Base-by-base conservation (phyloP, 2,888 invertebrate species). In the Drosophila testacea region DNA sequence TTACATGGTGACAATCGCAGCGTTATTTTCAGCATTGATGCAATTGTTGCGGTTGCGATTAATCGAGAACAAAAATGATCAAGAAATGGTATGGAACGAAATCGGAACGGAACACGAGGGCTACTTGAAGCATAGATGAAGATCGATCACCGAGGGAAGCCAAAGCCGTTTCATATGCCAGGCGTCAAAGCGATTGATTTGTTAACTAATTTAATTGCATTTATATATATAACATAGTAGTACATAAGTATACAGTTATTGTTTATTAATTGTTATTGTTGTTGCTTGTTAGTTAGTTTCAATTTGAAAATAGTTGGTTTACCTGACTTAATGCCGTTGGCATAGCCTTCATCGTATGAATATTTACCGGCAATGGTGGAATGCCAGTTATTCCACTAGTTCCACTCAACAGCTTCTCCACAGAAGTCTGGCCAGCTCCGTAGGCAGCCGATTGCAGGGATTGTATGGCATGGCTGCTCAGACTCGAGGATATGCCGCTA, bases 381-480 rank as follows among this genome's bases (percentile, higher is more conserved):
- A 91, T 92, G 86, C 92, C 90, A 85, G 91, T 89, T 66, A 92
- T 90, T 81, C 91, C 92, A 92, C 90, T 88, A 86, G 93, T 89
- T 92, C 93, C 91, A 92, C 93, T 91, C 91, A 93, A 78, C 91
- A 93, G 90, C 92, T 93, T 92, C 77, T 92, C 92, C 90, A 93
- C 90, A 90, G 93, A 73, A 88, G 93, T 75, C 91, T 90, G 84
- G 50, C 90, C 93, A 91, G 87, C 67, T 9, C 80, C 79, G 36
- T 77, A 77, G 68, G 88, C 85, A 46, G 91, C 83, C 65, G 90
- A 78, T 79, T 95, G 95, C 81, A 95, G 94, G 64, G 91, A 86
- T 78, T 92, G 92, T 79, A 95, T 92, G 69, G 94, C 95, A 93
- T 95, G 95, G 89, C 94, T 95, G 81, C 95, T 95, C 74, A 95